Evolutionary conservation across 1,140 invertebrate species (phyloP).

Genomic region (Drosophila rufa): DNA sequence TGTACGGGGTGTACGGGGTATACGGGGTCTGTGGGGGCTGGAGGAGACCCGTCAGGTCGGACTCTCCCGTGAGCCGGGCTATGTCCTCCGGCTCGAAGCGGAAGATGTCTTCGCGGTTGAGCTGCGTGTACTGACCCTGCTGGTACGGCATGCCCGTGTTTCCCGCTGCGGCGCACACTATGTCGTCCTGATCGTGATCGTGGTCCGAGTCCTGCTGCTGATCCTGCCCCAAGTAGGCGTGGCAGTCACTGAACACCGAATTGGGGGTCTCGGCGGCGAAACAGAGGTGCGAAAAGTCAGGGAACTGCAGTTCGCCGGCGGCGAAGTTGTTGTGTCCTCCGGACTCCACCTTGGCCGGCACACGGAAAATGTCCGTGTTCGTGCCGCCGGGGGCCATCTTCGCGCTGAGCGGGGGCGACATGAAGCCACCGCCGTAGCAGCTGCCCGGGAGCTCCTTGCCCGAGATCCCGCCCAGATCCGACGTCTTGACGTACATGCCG

Average conservation of each 20-base stretch:
- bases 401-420: conserved; percentile 77
- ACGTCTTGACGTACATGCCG: conserved; percentile 45
- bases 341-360: conserved; percentile 26
- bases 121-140: conserved; percentile 72
- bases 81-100: conserved; percentile 85
- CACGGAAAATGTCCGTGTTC: conserved; percentile 42
- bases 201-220: conserved; percentile 48
- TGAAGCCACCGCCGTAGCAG: conserved; percentile 62
- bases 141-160: conserved; percentile 58
- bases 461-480: conserved; percentile 18
- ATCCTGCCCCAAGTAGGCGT: conserved; percentile 39
- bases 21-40: conserved; percentile 50
- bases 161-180: conserved; percentile 58
- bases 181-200: conserved; percentile 65
- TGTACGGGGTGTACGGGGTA: conserved; percentile 73
- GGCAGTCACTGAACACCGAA: conserved; percentile 73
- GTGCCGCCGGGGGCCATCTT: conserved; percentile 16
- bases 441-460: conserved; percentile 35
- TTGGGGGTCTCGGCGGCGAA: conserved; percentile 78
- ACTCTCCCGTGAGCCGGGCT: conserved; percentile 65
- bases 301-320: conserved; percentile 65
- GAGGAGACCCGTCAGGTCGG: conserved; percentile 21
- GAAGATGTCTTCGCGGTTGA: conserved; percentile 79
- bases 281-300: conserved; percentile 75
- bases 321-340: conserved; percentile 41